Evolutionary conservation across 1,140 invertebrate genomes (phyloP).

Genomic region (Procambarus virginalis): DNA sequence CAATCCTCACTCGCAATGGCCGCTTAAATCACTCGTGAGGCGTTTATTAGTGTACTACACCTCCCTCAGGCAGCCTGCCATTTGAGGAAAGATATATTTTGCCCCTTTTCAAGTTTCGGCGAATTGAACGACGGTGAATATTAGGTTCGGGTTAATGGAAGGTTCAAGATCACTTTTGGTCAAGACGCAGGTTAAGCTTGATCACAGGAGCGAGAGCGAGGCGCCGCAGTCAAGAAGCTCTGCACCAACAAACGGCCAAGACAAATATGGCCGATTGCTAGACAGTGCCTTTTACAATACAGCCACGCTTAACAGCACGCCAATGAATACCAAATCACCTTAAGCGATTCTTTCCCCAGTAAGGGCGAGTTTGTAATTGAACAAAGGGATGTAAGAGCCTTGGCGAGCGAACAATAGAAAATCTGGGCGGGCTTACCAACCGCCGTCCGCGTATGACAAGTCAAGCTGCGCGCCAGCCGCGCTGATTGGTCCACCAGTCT

Average conservation of each 20-base stretch:
- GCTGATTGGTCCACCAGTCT: slow-evolving; percentile 28
- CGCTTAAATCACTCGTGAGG: slow-evolving; percentile 51
- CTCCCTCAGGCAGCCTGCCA: slow-evolving; percentile 17
- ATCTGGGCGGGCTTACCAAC: slow-evolving; percentile 58
- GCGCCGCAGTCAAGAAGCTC: not conserved
- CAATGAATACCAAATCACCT: slow-evolving; percentile 67
- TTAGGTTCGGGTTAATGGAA: not conserved
- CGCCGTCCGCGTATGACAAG: slow-evolving; percentile 50
- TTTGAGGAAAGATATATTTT: slow-evolving; percentile 1
- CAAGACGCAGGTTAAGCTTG: not conserved
- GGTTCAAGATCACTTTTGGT: slow-evolving; percentile 19
- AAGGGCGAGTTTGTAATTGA: slow-evolving; percentile 63
- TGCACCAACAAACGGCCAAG: slow-evolving; percentile 55
- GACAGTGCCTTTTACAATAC: slow-evolving; percentile 61
- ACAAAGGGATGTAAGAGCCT: slow-evolving; percentile 47
- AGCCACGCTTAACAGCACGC: slow-evolving; percentile 54
- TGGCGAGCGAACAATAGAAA: slow-evolving; percentile 62
- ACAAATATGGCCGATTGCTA: slow-evolving; percentile 64
- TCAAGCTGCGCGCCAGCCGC: not conserved
- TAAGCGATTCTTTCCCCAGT: slow-evolving; percentile 64
- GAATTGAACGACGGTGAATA: not conserved
- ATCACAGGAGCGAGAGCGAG: not conserved
- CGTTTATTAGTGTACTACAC: not conserved
- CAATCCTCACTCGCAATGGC: slow-evolving; percentile 45
- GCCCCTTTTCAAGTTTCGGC: not conserved